phyloP scores from a whole-genome alignment of 2,888 invertebrate genomes.

The Protula sp. region DNA sequence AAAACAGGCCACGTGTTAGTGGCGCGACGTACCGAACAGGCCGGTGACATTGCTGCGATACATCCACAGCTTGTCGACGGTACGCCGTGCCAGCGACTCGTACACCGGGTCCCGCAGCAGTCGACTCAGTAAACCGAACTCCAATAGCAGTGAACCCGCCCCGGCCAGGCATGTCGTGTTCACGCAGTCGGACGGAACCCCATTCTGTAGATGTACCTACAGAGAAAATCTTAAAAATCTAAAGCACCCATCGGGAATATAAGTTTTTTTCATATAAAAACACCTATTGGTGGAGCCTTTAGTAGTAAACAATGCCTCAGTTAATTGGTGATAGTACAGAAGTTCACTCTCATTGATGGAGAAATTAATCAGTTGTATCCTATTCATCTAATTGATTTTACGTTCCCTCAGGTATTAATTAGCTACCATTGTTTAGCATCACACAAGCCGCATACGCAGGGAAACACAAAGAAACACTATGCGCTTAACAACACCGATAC shows the following conservation, averaged over 20 bases:
- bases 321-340: too few relatives aligned
- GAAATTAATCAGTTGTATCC: too few relatives aligned
- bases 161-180: conserved; percentile 64
- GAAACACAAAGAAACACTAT: too few relatives aligned
- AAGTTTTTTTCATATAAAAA: not conserved
- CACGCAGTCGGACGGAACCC: conserved; percentile 57
- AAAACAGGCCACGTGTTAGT: too few relatives aligned
- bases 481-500: too few relatives aligned
- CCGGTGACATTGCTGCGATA: conserved; percentile 60
- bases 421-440: too few relatives aligned
- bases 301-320: conserved; percentile 1
- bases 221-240: conserved; percentile 20
- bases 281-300: not conserved
- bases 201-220: conserved; percentile 59
- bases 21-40: conserved; percentile 58
- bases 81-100: conserved; percentile 60
- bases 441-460: too few relatives aligned
- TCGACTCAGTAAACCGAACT: conserved; percentile 62
- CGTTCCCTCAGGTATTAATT: too few relatives aligned
- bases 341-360: too few relatives aligned
- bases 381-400: too few relatives aligned
- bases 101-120: conserved; percentile 61
- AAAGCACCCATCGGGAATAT: not conserved
- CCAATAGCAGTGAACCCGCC: conserved; percentile 62
- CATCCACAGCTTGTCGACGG: conserved; percentile 59